Conservation (phyloP, 1,140 invertebrate species). For the Diorhabda sublineata region DNA sequence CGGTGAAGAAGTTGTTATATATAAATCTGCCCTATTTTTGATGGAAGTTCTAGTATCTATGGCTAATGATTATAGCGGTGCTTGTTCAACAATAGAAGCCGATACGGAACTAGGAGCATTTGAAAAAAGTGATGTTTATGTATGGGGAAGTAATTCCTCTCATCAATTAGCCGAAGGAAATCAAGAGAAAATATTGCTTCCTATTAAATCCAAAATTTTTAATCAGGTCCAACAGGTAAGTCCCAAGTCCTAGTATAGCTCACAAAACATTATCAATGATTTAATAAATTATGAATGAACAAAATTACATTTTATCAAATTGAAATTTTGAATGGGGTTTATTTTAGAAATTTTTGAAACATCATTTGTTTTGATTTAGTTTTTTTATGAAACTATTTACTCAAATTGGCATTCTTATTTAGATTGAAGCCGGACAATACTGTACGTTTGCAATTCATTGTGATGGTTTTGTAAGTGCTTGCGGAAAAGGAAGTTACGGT, state of each 20-base stretch:
- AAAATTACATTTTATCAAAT: no score
- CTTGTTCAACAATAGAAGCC: conserved; percentile 25
- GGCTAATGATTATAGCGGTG: conserved; percentile 40
- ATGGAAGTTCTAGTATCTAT: conserved; percentile 53
- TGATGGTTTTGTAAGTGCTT: conserved; percentile 74
- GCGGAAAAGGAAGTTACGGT: conserved; percentile 94
- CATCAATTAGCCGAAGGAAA: conserved; percentile 60
- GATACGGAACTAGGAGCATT: conserved; percentile 36
- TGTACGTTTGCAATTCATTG: conserved; percentile 62
- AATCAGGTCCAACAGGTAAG: conserved; percentile 56
- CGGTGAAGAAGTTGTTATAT: conserved; percentile 44
- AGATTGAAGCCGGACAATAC: conserved; percentile 66
- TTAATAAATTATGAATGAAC: no score
- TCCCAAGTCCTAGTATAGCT: neutral
- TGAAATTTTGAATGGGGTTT: no score
- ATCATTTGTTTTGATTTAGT: no score
- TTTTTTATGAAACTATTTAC: no score
- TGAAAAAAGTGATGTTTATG: conserved; percentile 56
- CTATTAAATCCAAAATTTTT: conserved; percentile 57
- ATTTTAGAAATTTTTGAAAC: no score
- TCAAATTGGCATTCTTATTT: conserved; percentile 10
- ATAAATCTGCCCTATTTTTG: conserved; percentile 54
- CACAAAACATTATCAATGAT: no score
- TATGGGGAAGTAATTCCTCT: conserved; percentile 68
- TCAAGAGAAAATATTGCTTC: conserved; percentile 59